phyloP scores from a whole-genome alignment of 2,113 vertebrate genomes.

The Oncorhynchus keta region DNA sequence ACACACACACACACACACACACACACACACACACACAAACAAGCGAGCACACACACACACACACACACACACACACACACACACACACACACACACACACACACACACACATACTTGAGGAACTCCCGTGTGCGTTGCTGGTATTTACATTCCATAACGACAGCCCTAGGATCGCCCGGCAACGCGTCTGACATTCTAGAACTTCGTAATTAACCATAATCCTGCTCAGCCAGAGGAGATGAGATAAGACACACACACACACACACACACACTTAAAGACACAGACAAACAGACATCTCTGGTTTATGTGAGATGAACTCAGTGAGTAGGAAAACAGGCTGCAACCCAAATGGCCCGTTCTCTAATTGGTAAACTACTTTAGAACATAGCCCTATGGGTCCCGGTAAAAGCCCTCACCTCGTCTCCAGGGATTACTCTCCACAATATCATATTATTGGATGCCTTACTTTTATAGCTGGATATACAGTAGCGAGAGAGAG shows the following conservation, averaged over 20 bases:
- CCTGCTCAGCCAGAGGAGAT: conserved; percentile 19
- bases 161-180: conserved; percentile 30
- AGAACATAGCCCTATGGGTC: too few relatives aligned
- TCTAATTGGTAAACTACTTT: neutral
- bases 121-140: conserved; percentile 28
- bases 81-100: neutral
- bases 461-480: too few relatives aligned
- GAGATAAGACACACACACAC: conserved; percentile 6
- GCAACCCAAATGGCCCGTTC: neutral
- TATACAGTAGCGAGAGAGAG: neutral
- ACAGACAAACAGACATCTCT: neutral
- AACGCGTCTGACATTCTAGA: conserved; percentile 22
- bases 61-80: neutral
- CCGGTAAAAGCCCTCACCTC: too few relatives aligned
- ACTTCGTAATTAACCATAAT: conserved; percentile 39
- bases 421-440: too few relatives aligned
- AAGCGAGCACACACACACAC: neutral
- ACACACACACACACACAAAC: neutral
- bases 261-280: neutral
- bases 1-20: neutral
- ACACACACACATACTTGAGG: neutral
- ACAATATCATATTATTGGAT: too few relatives aligned
- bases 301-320: neutral
- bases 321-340: neutral
- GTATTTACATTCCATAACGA: conserved; percentile 45